Conservation (phyloP, 2,797 vertebrate genomes). For the Neosilurus hyrtlii region DNA sequence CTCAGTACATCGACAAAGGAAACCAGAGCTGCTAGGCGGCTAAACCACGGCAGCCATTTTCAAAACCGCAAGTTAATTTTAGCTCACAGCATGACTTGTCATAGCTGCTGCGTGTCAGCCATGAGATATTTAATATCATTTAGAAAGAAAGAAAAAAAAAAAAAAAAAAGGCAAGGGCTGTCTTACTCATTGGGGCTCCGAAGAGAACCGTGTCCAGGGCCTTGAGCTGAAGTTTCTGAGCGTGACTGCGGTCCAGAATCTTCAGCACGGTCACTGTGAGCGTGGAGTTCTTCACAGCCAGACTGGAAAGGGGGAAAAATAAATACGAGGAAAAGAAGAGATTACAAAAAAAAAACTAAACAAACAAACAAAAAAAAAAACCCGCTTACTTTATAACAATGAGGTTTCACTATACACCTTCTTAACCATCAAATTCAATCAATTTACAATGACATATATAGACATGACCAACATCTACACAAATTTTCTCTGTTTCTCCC, state of each 20-base stretch:
- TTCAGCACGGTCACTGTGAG: slow-evolving; percentile 88
- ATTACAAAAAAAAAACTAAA: slow-evolving; percentile 3
- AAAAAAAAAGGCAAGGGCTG: neutral
- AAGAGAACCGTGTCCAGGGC: slow-evolving; percentile 94
- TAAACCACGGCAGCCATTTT: neutral
- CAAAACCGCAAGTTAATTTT: neutral
- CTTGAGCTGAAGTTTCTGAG: slow-evolving; percentile 95
- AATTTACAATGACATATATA: too few species aligned
- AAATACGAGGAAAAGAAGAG: slow-evolving; percentile 50
- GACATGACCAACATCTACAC: too few species aligned
- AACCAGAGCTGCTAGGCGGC: neutral
- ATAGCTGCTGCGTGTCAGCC: too few species aligned
- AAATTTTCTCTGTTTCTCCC: too few species aligned
- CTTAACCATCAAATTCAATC: too few species aligned
- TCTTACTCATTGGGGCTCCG: slow-evolving; percentile 90
- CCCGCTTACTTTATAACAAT: too few species aligned
- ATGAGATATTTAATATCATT: neutral
- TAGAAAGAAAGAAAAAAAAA: neutral
- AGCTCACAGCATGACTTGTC: neutral
- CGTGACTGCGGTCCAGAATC: slow-evolving; percentile 91
- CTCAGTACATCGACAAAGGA: neutral
- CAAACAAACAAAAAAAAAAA: neutral
- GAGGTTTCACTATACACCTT: too few species aligned
- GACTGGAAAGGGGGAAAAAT: slow-evolving; percentile 66
- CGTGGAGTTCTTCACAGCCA: slow-evolving; percentile 90